Evolutionary conservation across 2,797 vertebrate genomes (phyloP), one percentile per base, ranked within the genome.

Genomic region (Limnodromus scolopaceus): DNA sequence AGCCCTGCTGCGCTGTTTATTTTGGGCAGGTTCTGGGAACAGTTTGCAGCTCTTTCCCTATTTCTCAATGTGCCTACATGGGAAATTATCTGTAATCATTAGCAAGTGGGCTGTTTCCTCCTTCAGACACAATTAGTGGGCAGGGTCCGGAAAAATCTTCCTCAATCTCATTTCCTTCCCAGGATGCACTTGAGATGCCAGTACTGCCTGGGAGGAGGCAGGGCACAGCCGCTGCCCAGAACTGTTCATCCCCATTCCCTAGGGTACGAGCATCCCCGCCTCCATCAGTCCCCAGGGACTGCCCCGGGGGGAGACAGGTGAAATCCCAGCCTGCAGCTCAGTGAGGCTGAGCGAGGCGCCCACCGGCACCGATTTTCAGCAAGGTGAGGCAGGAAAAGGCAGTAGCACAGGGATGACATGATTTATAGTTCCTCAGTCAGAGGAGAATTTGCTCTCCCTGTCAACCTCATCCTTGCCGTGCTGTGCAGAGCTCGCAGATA

Each of bases 101-200:
- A 97, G 43, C 69, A 60, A 95, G 95, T 36, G 51, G 83, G 83
- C 90, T 92, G 81, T 80, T 96, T 96, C 96, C 94, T 96, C 88
- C 83, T 94, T 93, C 87, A 64, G 93, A 78, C 71, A 66, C 81
- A 89, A 96, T 97, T 96, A 96, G 84, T 75, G 91, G 78, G 75
- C 87, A 96, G 81, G 55, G 93, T 63, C 94, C 10, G 84, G 95
- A 96, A 95, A 81, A 90, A 94, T 89, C 70, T 82, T 93, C 84
- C 80, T 79, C 90, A 77, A 54, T 92, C 78, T 95, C 85, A 94
- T 96, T 96, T 97, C 88, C 90, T 92, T 60, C 55, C 25, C 66
- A 95, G 92, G 93, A 93, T 95, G 85, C 51, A 4, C 77, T 90
- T 36, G 63, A 93, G 77, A 93, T 89, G n/a, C 65, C 1, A 0